Evolutionary conservation across 2,797 vertebrate species (phyloP).

Genomic region (Phylloscopus collybita): DNA sequence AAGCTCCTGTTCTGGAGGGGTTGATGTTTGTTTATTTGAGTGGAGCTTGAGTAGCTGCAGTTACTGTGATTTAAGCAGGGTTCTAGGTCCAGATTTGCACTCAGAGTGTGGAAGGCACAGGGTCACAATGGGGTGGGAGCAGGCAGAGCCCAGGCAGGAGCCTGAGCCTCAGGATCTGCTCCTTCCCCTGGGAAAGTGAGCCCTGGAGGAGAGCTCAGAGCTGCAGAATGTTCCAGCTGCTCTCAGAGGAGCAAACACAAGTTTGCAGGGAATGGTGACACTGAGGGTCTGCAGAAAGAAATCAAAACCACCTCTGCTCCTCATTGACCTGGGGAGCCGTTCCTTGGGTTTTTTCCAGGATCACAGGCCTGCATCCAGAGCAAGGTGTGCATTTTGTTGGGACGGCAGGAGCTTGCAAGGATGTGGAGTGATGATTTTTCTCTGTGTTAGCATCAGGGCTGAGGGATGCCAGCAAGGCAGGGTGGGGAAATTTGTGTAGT

Average conservation of each 20-base stretch:
- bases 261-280: not conserved
- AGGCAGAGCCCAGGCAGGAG: not conserved
- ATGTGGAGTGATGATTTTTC: not conserved
- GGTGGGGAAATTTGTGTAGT: not conserved
- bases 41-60: not conserved
- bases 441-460: not conserved
- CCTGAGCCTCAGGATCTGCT: not conserved
- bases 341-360: not conserved
- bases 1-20: not conserved
- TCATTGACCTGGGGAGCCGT: not conserved
- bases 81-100: not conserved
- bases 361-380: not conserved
- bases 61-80: not conserved
- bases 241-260: not conserved
- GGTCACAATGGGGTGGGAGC: not conserved
- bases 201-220: not conserved
- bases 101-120: not conserved
- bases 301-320: not conserved
- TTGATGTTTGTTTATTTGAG: not conserved
- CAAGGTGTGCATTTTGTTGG: not conserved
- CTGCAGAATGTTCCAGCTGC: not conserved
- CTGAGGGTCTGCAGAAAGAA: accelerated
- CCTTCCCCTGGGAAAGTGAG: not conserved
- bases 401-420: not conserved
- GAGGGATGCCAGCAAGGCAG: not conserved